A percentile compares a stretch with the other conserved stretches of the same genome.
These are phyloP conservation scores for Heteractis magnifica DNA, from an alignment of 92 coral and sea anemone species.

Conservation along the genomic window DNA sequence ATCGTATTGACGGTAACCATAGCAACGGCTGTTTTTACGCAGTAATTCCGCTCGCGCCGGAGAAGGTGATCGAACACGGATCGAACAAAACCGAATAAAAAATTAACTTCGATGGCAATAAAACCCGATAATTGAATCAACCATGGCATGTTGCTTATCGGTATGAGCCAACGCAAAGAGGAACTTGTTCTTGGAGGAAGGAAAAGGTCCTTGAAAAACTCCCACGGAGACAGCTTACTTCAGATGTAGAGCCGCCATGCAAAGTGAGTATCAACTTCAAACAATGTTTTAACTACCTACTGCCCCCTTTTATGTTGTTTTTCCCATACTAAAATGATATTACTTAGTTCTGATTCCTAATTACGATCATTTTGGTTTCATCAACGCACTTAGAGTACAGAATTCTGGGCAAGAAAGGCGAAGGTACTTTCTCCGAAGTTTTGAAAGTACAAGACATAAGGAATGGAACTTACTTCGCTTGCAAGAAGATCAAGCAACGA, in stretches of 20 bases:
- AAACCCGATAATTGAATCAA: slow-evolving; percentile 9
- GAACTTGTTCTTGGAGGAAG: background rate
- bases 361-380: background rate
- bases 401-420: slow-evolving; percentile 96
- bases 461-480: slow-evolving; percentile 93
- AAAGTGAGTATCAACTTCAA: slow-evolving; percentile 16
- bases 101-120: slow-evolving; percentile 30
- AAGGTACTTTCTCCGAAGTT: slow-evolving; percentile 98
- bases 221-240: slow-evolving; percentile 4
- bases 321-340: background rate
- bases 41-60: slow-evolving; percentile 20
- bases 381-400: slow-evolving; percentile 70
- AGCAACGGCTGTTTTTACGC: slow-evolving; percentile 45
- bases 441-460: slow-evolving; percentile 92
- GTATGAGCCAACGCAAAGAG: slow-evolving; percentile 2
- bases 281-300: background rate
- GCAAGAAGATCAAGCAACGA: slow-evolving; percentile 97
- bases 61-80: slow-evolving; percentile 29
- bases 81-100: slow-evolving; percentile 1
- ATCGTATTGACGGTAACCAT: slow-evolving; percentile 26
- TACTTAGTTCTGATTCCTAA: slow-evolving; percentile 8
- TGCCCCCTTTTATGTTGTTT: background rate
- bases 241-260: slow-evolving; percentile 18
- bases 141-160: slow-evolving; percentile 8
- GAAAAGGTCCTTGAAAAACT: background rate